Percentiles rank a stretch among this genome's conserved stretches.
Conservation (phyloP, 2,113 vertebrate species). For the Gymnobelideus leadbeateri region DNA sequence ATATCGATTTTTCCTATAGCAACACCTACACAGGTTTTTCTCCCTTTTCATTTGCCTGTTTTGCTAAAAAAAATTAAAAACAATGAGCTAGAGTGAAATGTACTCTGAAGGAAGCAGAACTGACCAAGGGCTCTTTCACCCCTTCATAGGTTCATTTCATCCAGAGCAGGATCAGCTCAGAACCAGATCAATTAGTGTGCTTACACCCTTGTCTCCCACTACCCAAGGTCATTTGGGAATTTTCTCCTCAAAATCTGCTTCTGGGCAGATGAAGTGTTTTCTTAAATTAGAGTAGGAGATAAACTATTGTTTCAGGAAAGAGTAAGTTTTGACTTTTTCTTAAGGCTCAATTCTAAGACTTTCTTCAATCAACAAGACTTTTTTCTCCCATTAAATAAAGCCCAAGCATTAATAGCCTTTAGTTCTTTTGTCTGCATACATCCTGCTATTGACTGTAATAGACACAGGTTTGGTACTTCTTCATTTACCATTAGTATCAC, state of each 20-base stretch:
- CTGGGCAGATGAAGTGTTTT: constrained; percentile 6
- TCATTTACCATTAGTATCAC: constrained; percentile 59
- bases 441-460: not conserved
- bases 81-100: not conserved
- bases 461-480: constrained; percentile 67
- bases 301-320: constrained; percentile 52
- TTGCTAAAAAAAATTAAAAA: not conserved
- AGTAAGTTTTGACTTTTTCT: constrained; percentile 36
- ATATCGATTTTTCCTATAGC: rapidly evolving
- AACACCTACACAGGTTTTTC: rapidly evolving
- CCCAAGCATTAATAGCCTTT: constrained; percentile 14
- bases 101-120: not conserved
- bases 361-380: constrained; percentile 41
- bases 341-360: not conserved
- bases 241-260: constrained; percentile 25
- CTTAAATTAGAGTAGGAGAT: constrained; percentile 51
- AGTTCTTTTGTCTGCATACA: not conserved
- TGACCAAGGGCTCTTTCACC: not conserved
- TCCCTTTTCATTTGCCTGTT: not conserved
- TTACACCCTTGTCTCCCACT: constrained; percentile 40
- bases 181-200: constrained; percentile 3
- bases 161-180: constrained; percentile 4
- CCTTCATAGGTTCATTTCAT: not conserved
- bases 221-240: not conserved
- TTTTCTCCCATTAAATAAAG: not conserved